Conservation (phyloP, 1,140 invertebrate genomes). For the Pachypeltis micranthus region DNA sequence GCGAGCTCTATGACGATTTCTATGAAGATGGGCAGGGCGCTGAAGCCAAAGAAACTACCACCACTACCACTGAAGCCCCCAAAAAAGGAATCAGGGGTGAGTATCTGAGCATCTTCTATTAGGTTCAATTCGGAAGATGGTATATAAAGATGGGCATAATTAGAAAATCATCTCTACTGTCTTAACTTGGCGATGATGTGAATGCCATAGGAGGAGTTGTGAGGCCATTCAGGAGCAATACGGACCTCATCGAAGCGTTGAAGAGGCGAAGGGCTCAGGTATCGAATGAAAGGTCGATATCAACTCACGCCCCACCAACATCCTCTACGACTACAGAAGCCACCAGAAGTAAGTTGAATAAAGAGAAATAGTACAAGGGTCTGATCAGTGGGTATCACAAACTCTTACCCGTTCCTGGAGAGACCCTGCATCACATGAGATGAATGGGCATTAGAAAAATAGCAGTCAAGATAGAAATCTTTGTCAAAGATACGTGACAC, state of each 20-base stretch:
- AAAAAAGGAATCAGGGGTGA: slow-evolving; percentile 15
- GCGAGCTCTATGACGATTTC: slow-evolving; percentile 9
- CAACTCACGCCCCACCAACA: background rate
- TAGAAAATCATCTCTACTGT: background rate
- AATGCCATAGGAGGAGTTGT: slow-evolving; percentile 14
- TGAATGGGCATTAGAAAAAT: no score
- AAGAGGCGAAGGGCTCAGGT: slow-evolving; percentile 21
- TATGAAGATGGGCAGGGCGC: slow-evolving; percentile 13
- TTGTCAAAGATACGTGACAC: background rate
- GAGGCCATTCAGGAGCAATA: slow-evolving; percentile 24
- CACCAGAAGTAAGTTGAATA: background rate
- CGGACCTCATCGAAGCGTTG: slow-evolving; percentile 24
- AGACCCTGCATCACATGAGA: no score
- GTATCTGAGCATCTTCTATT: no score
- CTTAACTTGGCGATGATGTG: background rate
- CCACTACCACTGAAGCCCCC: slow-evolving; percentile 20
- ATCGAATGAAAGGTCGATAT: background rate
- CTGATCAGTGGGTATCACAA: background rate
- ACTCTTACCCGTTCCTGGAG: no score
- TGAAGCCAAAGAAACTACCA: slow-evolving; percentile 11
- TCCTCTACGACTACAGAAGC: slow-evolving; percentile 10
- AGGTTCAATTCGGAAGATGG: no score
- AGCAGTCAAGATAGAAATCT: background rate
- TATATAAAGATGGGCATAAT: background rate
- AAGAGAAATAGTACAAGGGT: background rate